These are phyloP conservation scores for Chunga burmeisteri DNA, from an alignment of 2,113 vertebrate genomes.

Conservation along the genomic window DNA sequence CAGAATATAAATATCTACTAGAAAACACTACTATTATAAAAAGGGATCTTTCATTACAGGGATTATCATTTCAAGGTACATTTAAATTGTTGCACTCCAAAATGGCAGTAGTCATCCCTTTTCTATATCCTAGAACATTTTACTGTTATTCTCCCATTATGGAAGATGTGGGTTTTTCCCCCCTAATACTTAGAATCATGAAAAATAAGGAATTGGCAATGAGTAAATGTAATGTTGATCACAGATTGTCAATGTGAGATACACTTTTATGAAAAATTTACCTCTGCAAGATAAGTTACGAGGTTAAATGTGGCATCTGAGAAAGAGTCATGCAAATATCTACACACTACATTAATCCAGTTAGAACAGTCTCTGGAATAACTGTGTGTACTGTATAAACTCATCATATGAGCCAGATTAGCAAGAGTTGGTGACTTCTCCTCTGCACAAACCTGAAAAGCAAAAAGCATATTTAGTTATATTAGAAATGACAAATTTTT, in stretches of 20 bases:
- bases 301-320: conserved; percentile 92
- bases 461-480: neutral
- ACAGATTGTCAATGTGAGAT: neutral
- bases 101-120: neutral
- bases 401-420: conserved; percentile 99
- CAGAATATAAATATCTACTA: neutral
- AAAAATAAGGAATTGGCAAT: neutral
- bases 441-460: conserved; percentile 85
- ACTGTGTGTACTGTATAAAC: conserved; percentile 94
- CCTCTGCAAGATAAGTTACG: conserved; percentile 96
- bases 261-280: conserved; percentile 52
- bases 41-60: neutral
- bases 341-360: conserved; percentile 98
- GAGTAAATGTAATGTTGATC: neutral
- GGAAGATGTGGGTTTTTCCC: neutral
- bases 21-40: neutral
- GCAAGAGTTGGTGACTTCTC: conserved; percentile 92
- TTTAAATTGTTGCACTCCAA: neutral
- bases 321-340: conserved; percentile 96
- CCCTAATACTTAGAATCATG: neutral
- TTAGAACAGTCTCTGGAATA: conserved; percentile 96
- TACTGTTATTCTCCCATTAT: neutral
- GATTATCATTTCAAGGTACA: neutral
- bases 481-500: neutral
- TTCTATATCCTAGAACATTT: neutral